These are phyloP conservation scores for Porphyrio hochstetteri DNA, from an alignment of 2,113 vertebrate species.

Conservation along the genomic window DNA sequence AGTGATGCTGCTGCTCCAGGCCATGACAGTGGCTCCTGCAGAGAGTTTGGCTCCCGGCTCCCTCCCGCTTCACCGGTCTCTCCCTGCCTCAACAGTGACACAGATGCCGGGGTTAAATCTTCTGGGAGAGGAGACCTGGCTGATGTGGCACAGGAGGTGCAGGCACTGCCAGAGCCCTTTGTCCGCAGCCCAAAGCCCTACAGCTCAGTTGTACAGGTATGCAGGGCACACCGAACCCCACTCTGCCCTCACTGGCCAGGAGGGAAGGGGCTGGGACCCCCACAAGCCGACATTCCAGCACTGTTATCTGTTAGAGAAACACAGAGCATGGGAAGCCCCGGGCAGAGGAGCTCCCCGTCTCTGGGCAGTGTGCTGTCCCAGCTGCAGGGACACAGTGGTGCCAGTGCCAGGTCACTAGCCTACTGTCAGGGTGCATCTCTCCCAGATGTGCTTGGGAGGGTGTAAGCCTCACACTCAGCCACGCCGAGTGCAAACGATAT, in stretches of 20 bases:
- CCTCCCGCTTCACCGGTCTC: background rate
- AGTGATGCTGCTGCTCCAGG: background rate
- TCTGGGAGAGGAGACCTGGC: background rate
- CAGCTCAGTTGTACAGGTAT: rapidly evolving
- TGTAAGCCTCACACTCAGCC: rapidly evolving
- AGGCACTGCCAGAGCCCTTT: background rate
- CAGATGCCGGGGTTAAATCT: background rate
- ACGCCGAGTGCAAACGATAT: rapidly evolving
- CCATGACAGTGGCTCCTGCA: rapidly evolving
- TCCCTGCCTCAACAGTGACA: rapidly evolving
- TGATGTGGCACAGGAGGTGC: rapidly evolving
- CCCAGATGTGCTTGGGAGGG: rapidly evolving
- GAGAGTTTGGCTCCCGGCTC: rapidly evolving
- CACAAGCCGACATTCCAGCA: background rate
- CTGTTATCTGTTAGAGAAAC: rapidly evolving
- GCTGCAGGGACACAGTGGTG: background rate
- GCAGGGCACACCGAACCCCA: rapidly evolving
- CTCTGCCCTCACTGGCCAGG: background rate
- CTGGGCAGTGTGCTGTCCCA: rapidly evolving
- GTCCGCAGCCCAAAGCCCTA: rapidly evolving
- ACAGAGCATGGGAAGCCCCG: background rate
- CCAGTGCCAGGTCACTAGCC: background rate
- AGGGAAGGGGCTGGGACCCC: background rate
- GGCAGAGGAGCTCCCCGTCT: background rate
- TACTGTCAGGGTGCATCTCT: rapidly evolving